Percentiles rank a stretch among this genome's conserved stretches.
Evolutionary conservation across 2,888 invertebrate species (phyloP).

Genomic region (Pseudococcus longispinus): DNA sequence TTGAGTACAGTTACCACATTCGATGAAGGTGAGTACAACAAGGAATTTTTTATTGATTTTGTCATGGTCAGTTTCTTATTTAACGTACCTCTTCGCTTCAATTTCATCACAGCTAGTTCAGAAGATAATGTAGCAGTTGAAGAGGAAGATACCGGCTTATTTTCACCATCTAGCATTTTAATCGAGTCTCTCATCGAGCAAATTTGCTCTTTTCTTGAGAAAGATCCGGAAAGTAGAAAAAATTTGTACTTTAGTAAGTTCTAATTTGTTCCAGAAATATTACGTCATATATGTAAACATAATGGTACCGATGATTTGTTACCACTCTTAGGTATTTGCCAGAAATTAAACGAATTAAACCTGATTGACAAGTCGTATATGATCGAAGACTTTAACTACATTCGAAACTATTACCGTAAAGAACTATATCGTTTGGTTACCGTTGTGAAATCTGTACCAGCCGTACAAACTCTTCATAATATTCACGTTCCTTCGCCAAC

Average conservation of each 20-base stretch:
- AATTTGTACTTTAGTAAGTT: conserved; percentile 68
- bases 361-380: conserved; percentile 75
- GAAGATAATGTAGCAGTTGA: neutral
- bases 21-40: neutral
- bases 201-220: conserved; percentile 72
- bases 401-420: conserved; percentile 73
- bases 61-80: neutral
- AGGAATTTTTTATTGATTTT: neutral
- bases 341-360: conserved; percentile 72
- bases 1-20: neutral
- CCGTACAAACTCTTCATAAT: conserved; percentile 33
- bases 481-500: conserved; percentile 9
- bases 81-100: neutral
- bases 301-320: neutral
- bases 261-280: neutral
- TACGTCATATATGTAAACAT: neutral
- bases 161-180: conserved; percentile 69
- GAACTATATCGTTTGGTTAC: conserved; percentile 72
- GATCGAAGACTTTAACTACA: conserved; percentile 74
- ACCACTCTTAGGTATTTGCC: conserved; percentile 68
- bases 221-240: conserved; percentile 68
- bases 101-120: conserved; percentile 3
- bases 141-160: conserved; percentile 60
- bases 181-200: conserved; percentile 76
- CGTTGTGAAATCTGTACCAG: conserved; percentile 65